These are phyloP conservation scores for Zoanthus gigantus DNA, from an alignment of 92 coral and sea anemone genomes.

Conservation along the genomic window DNA sequence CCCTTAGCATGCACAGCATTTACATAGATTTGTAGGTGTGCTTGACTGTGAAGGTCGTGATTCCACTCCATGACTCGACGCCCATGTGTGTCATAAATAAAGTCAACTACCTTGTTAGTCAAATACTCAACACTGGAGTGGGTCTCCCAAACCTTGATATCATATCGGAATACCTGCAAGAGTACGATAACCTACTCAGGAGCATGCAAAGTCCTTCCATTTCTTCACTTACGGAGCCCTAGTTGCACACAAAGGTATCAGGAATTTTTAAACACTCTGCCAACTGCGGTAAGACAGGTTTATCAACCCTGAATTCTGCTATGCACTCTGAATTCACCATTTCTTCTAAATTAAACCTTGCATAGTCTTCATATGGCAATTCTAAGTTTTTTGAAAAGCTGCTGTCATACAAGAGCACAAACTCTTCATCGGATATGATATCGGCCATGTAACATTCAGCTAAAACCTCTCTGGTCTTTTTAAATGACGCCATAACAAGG, in stretches of 20 bases:
- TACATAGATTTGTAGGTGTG: not conserved
- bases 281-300: too few relatives aligned
- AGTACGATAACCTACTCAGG: not conserved
- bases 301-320: too few relatives aligned
- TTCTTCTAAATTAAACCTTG: not conserved
- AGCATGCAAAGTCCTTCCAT: slow-evolving; percentile 8
- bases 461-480: too few relatives aligned
- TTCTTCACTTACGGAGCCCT: not conserved
- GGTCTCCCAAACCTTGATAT: slow-evolving; percentile 7
- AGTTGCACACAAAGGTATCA: not conserved
- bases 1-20: slow-evolving; percentile 9
- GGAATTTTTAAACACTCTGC: too few relatives aligned
- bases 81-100: not conserved
- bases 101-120: not conserved
- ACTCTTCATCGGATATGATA: too few relatives aligned
- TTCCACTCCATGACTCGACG: not conserved
- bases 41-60: not conserved
- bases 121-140: not conserved
- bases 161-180: slow-evolving; percentile 6
- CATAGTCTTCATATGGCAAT: not conserved
- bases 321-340: not conserved
- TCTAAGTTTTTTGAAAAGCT: not conserved
- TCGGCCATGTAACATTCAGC: too few relatives aligned
- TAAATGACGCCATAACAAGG: too few relatives aligned
- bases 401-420: not conserved